phyloP scores from a whole-genome alignment of 2,797 vertebrate genomes.

The Oceanodroma leucorhoa region DNA sequence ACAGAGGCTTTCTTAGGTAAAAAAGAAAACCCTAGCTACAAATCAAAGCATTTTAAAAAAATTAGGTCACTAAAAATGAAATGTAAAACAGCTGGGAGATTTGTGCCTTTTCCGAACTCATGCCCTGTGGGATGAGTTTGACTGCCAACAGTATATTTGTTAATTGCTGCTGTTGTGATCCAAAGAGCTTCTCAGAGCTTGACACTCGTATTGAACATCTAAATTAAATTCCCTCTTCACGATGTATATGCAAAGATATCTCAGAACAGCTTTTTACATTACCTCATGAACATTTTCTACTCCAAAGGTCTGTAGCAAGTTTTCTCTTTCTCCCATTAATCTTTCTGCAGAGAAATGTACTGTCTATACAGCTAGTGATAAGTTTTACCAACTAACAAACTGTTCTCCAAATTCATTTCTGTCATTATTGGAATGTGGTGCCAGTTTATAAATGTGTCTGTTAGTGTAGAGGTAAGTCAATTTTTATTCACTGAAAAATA shows the following conservation, averaged over 20 bases:
- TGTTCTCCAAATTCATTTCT: not conserved
- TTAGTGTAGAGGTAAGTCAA: not conserved
- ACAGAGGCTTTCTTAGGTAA: not conserved
- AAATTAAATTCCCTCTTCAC: conserved; percentile 41
- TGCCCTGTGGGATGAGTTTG: conserved; percentile 23
- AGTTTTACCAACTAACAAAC: not conserved
- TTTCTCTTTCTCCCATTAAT: not conserved
- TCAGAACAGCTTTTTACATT: not conserved
- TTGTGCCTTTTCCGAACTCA: not conserved
- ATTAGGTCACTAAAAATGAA: not conserved
- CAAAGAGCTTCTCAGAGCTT: conserved; percentile 38
- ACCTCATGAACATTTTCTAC: not conserved
- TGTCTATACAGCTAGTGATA: not conserved
- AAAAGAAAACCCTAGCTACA: not conserved
- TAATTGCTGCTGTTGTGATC: conserved; percentile 62
- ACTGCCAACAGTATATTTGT: conserved; percentile 52
- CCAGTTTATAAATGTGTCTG: not conserved
- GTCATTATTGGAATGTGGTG: not conserved
- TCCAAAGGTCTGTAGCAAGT: not conserved
- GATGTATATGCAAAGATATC: not conserved
- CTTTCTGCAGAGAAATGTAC: not conserved
- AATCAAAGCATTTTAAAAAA: not conserved
- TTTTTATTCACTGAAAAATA: not conserved
- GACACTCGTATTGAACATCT: conserved; percentile 29
- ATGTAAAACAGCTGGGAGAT: not conserved